Evolutionary conservation across 2,113 vertebrate species (phyloP).

Genomic region (Polyodon spathula): DNA sequence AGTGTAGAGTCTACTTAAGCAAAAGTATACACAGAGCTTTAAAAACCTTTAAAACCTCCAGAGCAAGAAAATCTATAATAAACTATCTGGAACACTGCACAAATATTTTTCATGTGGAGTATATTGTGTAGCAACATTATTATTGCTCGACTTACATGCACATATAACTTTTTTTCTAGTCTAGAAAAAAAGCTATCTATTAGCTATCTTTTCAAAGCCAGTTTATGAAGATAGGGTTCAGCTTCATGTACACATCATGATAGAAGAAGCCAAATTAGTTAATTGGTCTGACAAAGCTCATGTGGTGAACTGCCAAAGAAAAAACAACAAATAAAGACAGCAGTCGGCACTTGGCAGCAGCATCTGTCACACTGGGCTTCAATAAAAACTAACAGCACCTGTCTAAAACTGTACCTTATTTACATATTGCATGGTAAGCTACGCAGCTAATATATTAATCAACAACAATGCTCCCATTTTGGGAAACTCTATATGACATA

Average conservation of each 20-base stretch:
- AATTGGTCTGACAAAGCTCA: background rate
- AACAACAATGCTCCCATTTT: slow-evolving; percentile 24
- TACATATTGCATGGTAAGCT: slow-evolving; percentile 20
- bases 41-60: too few species aligned
- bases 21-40: too few species aligned
- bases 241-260: too few species aligned
- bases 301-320: background rate
- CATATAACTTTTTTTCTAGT: too few species aligned
- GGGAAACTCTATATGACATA: slow-evolving; percentile 17
- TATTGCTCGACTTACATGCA: too few species aligned
- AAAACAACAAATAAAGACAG: background rate
- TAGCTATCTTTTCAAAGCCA: too few species aligned
- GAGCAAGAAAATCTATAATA: too few species aligned
- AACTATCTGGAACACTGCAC: too few species aligned
- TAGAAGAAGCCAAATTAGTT: background rate
- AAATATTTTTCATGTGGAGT: too few species aligned
- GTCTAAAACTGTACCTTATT: slow-evolving; percentile 23
- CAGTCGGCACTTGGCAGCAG: slow-evolving; percentile 5
- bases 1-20: background rate
- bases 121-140: too few species aligned
- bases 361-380: slow-evolving; percentile 24
- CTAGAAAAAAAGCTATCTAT: too few species aligned
- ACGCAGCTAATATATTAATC: slow-evolving; percentile 27
- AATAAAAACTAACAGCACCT: slow-evolving; percentile 26
- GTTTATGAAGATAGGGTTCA: too few species aligned